A percentile compares a stretch with the other conserved stretches of the same genome.
Conservation (phyloP, 1,140 invertebrate species). For the Drosophila nannoptera region DNA sequence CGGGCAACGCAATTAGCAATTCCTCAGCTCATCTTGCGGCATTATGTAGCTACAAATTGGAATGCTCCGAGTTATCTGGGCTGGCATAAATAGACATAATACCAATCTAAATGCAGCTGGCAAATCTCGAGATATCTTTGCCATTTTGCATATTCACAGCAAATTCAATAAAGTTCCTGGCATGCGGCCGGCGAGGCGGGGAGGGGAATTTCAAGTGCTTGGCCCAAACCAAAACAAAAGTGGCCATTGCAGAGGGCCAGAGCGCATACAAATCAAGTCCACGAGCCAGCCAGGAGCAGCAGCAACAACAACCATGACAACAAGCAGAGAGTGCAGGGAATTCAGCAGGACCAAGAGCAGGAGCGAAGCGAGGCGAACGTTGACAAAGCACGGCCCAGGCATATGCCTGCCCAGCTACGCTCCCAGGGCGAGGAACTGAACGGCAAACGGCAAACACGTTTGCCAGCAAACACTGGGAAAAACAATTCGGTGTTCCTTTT, state of each 20-base stretch:
- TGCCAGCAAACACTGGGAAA: constrained; percentile 23
- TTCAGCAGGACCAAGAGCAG: constrained; percentile 1
- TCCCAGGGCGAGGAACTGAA: constrained; percentile 1
- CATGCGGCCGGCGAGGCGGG: constrained; percentile 27
- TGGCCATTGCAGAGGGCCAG: constrained; percentile 56
- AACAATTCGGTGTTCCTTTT: not conserved
- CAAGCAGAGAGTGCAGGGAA: constrained; percentile 18
- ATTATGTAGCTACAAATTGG: constrained; percentile 20
- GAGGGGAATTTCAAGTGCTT: constrained; percentile 51
- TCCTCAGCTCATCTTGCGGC: constrained; percentile 3
- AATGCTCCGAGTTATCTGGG: constrained; percentile 9
- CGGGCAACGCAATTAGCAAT: not conserved
- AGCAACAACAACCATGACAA: constrained; percentile 6
- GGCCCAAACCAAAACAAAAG: constrained; percentile 45
- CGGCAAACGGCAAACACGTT: constrained; percentile 13
- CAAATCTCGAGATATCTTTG: constrained; percentile 36
- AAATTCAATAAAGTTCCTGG: constrained; percentile 48
- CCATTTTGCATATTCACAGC: constrained; percentile 39
- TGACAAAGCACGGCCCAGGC: constrained; percentile 19
- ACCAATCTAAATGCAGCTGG: constrained; percentile 16
- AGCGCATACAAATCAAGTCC: constrained; percentile 67
- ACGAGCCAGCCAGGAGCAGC: constrained; percentile 32
- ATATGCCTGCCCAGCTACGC: constrained; percentile 22
- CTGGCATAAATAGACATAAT: constrained; percentile 18
- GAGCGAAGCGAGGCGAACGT: constrained; percentile 15